Base-by-base conservation (phyloP, 2,888 invertebrate genomes). In the Andrena praecox region DNA sequence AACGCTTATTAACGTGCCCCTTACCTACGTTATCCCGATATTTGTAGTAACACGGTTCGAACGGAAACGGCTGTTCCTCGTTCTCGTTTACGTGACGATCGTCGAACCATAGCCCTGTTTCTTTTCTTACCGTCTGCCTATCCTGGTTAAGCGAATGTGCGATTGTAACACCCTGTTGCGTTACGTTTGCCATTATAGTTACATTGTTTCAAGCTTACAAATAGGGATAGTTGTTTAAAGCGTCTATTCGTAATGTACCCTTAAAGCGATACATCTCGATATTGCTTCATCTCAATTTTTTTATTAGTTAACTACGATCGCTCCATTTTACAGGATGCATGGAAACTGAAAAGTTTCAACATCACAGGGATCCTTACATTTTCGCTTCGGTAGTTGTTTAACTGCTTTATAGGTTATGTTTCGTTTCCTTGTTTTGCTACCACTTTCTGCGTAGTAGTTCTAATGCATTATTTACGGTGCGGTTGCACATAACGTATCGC, bases 11-110 rank as follows among this genome's bases (percentile, higher is more conserved):
- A 3, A 7, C 24, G 33, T 12, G 24, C 31, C 20, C 33, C 16
- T 72, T 74, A 74, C 64, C 42, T 20, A 62, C 35, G 33, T 71
- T 75, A 52, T 78, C 67, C 54, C 67, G 54, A 70, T 69, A 72
- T 54, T 81, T 81, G 24, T 68, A 75, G 42, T 69, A 85, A 6
- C 64, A 29, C 16, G 66, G n/a, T 24, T 77, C 62, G 2, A 24
- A 33, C 8, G 56, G 29, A 31, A 77, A 31, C n/a, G 54, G 2
- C 7, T 70, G 70, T n/a, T 27, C 70, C 35, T 69, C 59, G 24
- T 75, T 77, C 33, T 33, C 20, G 52, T 72, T 33, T 35, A 50
- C 6, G n/a, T 35, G 67, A 5, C 50, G 59, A 48, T 73, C 60
- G 10, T 67, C 63, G 4, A 74, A 64, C 60, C 70, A 77, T n/a